Base-by-base conservation (phyloP, 2,113 vertebrate species). In the Leucosticte australis region DNA sequence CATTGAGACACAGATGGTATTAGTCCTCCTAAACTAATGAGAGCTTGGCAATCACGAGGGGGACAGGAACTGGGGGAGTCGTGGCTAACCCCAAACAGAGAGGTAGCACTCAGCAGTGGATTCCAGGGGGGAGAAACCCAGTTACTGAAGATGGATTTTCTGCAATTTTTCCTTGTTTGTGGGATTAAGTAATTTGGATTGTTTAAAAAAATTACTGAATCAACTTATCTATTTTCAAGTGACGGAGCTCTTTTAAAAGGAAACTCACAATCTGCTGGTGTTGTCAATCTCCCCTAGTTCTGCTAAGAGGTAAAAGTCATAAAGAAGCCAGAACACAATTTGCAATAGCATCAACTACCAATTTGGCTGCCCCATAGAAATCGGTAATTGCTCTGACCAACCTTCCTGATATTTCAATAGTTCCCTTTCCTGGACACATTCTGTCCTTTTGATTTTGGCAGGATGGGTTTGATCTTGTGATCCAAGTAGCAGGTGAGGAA, bases 1-100 rank as follows among this genome's bases (percentile, higher is more conserved):
- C 90, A 73, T 92, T 88, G 94, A 97, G 89, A 76, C 65, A 87
- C 92, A 91, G 92, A 96, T 93, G 85, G 85, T 78, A 88, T 63
- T 95, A 95, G 90, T 89, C 88, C 85, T 95, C 87, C 90, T 80
- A 83, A 96, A 50, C 55, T 88, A 93, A 92, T 88, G 68, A 85
- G 47, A 93, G 39, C 37, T 88, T 86, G 59, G 64, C 76, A 88
- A 13, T 88, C 60, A 79, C 2, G 2, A 83, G 83, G 64, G 50
- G 75, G 27, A 84, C 70, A 76, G 74, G 84, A 96, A 86, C 64
- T 64, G 68, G 24, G 16, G 57, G 59, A 90, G 68, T 56, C 14
- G 2, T 77, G 33, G n/a, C 85, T 93, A 83, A 90, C 50, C 79
- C 73, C 22, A 60, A 52, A 88, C 2, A 12, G 39, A 75, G 90